phyloP scores from a whole-genome alignment of 2,797 vertebrate species.

The Chromobotia macracanthus region DNA sequence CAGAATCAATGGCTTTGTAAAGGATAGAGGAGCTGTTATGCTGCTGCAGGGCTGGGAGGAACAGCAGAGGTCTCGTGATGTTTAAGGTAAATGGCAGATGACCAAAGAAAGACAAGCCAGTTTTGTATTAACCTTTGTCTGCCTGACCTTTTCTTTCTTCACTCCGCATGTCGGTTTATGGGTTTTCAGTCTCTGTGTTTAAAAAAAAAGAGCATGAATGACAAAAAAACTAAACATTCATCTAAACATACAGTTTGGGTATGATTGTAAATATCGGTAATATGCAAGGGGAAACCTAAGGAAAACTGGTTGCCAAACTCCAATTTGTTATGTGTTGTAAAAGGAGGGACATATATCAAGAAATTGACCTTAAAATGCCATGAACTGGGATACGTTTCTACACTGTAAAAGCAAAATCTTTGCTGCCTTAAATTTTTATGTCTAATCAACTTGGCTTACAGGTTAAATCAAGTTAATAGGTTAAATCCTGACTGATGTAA shows the following conservation, averaged over 20 bases:
- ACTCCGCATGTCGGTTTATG: neutral
- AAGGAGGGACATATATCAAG: too few species aligned
- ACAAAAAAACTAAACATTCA: neutral
- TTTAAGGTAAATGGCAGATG: neutral
- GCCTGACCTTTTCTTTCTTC: slow-evolving; percentile 22
- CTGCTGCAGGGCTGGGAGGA: neutral
- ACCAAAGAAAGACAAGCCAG: neutral
- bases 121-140: slow-evolving; percentile 12
- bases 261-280: neutral
- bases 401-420: too few species aligned
- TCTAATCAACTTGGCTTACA: too few species aligned
- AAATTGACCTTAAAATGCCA: neutral
- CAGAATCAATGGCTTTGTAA: neutral
- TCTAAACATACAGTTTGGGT: neutral
- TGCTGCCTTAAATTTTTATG: too few species aligned
- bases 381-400: neutral
- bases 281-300: too few species aligned
- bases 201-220: neutral
- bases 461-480: neutral
- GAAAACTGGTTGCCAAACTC: too few species aligned
- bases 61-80: neutral
- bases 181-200: neutral
- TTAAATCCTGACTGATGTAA: neutral
- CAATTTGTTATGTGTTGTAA: too few species aligned
- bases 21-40: neutral